phyloP scores from a whole-genome alignment of 2,113 vertebrate species.

The Anseranas semipalmata region DNA sequence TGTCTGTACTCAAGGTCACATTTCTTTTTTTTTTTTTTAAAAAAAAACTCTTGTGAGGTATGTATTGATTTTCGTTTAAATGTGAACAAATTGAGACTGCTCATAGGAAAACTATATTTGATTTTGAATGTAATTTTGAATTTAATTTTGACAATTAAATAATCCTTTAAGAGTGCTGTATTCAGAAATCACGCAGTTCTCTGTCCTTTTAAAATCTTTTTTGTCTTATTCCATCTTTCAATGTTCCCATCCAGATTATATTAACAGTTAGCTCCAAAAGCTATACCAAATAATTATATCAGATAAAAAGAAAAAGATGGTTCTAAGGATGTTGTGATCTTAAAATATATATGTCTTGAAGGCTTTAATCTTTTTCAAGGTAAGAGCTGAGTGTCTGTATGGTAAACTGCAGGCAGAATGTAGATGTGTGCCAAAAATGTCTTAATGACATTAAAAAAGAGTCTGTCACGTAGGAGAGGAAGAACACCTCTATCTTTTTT shows the following conservation, averaged over 20 bases:
- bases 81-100: not conserved
- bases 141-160: not conserved
- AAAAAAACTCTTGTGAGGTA: not conserved
- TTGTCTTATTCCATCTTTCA: not conserved
- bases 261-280: not conserved
- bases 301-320: not conserved
- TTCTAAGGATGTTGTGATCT: not conserved
- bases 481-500: not conserved
- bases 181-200: not conserved
- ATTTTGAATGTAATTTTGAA: not conserved
- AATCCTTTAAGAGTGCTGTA: not conserved
- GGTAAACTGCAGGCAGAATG: not conserved
- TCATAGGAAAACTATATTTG: not conserved
- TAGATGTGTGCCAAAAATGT: not conserved
- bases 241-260: not conserved
- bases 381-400: not conserved
- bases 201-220: not conserved
- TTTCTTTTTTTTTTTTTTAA: not conserved
- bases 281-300: not conserved
- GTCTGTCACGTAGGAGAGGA: not conserved
- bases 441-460: not conserved
- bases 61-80: not conserved
- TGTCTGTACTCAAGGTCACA: not conserved
- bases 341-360: not conserved
- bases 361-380: not conserved